Evolutionary conservation across 2,113 vertebrate species (phyloP), one percentile per base, ranked within the genome.

Genomic region (Phodopus roborovskii): DNA sequence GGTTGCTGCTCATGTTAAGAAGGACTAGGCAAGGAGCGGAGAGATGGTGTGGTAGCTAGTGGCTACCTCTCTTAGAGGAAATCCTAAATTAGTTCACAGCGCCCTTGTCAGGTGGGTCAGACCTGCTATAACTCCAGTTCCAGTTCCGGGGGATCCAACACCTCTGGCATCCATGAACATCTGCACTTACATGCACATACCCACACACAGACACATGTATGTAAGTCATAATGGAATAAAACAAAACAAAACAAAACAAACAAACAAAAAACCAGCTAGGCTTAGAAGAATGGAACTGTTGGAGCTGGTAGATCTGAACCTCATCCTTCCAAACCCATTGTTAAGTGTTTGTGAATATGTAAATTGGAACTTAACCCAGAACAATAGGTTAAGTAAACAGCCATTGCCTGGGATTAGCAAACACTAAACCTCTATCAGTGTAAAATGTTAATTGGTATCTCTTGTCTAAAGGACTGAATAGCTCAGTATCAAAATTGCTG

Each of bases 331-430:
- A 92, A 97, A 53, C 33, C 53, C 28, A 8, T 9, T 56, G 17
- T 58, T 48, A 62, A 11, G 92, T 78, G 91, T 60, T 94, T 95
- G 95, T 90, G 90, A 79, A 96, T 93, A 0, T 62, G 58, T 85
- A 71, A 97, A 73, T 88, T 87, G 79, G 89, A 88, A 87, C 79
- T 94, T 95, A 95, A 83, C 83, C 77, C 90, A 92, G 94, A 95
- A 87, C 92, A 82, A 96, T 95, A 95, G 83, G 91, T 82, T 95
- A 94, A 98, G 96, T 91, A 97, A 97, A 96, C 87, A 96, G 84
- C 77, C 95, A 93, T 56, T 93, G 92, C 78, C 50, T 93, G 95
- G 94, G 97, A 94, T 97, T 94, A 98, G 73, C 88, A 94, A 88
- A 86, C 78, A 94, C 84, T 28, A 48, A 97, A 73, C 91, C 92